Conservation (phyloP, 2,797 vertebrate species). For the Oophaga sylvatica region DNA sequence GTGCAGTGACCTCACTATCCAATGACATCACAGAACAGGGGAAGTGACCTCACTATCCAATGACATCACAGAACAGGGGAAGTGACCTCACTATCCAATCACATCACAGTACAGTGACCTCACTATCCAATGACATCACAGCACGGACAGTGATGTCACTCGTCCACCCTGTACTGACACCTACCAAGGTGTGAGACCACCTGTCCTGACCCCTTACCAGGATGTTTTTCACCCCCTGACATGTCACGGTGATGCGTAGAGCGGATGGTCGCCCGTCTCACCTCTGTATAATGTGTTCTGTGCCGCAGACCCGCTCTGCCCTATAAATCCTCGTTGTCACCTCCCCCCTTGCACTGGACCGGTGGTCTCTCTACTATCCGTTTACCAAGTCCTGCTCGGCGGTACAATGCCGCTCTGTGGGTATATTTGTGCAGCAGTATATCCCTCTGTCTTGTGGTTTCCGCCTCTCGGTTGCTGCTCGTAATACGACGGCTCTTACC, state of each 20-base stretch:
- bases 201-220: too few relatives aligned
- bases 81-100: too few relatives aligned
- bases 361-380: constrained; percentile 14
- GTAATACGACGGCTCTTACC: constrained; percentile 4
- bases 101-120: too few relatives aligned
- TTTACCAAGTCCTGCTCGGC: not conserved
- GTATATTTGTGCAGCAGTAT: constrained; percentile 4
- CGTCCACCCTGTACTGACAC: not conserved
- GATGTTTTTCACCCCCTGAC: too few relatives aligned
- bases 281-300: not conserved
- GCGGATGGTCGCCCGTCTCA: too few relatives aligned
- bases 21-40: too few relatives aligned
- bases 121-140: too few relatives aligned
- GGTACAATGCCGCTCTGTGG: constrained; percentile 8
- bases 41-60: too few relatives aligned
- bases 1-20: too few relatives aligned
- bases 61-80: too few relatives aligned
- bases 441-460: constrained; percentile 28
- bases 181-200: not conserved
- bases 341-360: not conserved
- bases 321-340: not conserved
- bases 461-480: not conserved
- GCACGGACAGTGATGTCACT: too few relatives aligned
- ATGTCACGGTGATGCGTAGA: too few relatives aligned
- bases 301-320: not conserved